Evolutionary conservation across 2,888 invertebrate species (phyloP), one percentile per base, ranked within the genome.

Genomic region (Sicus ferrugineus): DNA sequence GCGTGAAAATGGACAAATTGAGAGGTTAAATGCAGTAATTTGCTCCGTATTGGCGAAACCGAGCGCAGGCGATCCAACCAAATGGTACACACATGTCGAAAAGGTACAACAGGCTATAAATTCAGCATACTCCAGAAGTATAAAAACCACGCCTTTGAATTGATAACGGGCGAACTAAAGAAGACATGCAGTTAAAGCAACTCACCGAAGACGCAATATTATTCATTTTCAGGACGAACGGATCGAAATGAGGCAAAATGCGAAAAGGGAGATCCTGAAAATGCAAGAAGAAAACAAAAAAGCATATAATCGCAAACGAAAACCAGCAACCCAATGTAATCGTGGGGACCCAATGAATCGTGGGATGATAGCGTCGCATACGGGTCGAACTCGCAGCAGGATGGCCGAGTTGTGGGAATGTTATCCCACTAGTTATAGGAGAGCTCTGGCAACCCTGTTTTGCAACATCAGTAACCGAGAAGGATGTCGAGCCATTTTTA

Each of bases 71-170:
- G 67, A 61, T 14, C 65, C 67, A 42, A 52, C 67, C 11, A 74
- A 70, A 42, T 74, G 70, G 70, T 73, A 68, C 16, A 68, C 59
- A 21, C 34, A 34, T 34, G 34, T 34, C 34, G 34, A 34, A 34
- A 34, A 34, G 34, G 34, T 34, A 34, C 34, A 7, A 34, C 69
- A 70, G 23, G 54, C 58, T 19, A 69, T 73, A 28, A 74, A 71
- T 42, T 72, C 72, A 6, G 68, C 72, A 16, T 71, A 68, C 63
- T 28, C 59, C 0, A 65, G 73, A 59, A 73, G 70, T 23, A 73
- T 69, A 16, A 62, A 70, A 26, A 69, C 73, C 2, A 73, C 72
- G 5, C 65, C 66, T 65, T 69, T 38, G 61, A 70, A 50, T 11
- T 70, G 34, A 0, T 70, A 19, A 19, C 26, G 19, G 65, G 70